phyloP scores from a whole-genome alignment of 2,113 vertebrate species.

The Bungarus multicinctus region DNA sequence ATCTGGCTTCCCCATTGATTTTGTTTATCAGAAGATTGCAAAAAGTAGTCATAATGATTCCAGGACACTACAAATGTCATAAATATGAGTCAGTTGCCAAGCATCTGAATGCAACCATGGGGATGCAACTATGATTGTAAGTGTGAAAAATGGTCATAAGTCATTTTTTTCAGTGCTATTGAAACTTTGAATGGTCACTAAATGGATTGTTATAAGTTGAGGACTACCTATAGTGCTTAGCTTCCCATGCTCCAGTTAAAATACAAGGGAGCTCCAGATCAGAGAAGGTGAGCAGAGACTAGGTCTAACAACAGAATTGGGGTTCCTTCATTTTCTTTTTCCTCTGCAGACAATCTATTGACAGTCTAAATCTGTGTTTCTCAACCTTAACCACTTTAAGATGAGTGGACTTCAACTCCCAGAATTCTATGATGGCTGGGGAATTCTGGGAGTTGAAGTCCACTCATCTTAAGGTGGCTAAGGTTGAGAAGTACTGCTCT shows the following conservation, averaged over 20 bases:
- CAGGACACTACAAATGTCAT: background rate
- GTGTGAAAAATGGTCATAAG: background rate
- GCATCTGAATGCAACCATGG: background rate
- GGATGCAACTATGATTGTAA: background rate
- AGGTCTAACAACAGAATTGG: background rate
- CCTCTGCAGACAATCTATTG: background rate
- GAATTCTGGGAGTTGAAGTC: background rate
- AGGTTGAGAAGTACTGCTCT: background rate
- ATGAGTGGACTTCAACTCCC: background rate
- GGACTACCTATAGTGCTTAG: background rate
- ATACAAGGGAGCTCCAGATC: background rate
- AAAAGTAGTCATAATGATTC: background rate
- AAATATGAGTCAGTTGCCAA: background rate
- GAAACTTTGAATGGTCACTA: background rate
- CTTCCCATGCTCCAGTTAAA: background rate
- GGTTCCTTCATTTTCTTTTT: background rate
- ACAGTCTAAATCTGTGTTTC: background rate
- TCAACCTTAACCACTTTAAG: background rate
- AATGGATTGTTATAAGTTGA: background rate
- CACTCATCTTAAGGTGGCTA: background rate
- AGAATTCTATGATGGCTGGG: background rate
- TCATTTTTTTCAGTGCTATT: background rate
- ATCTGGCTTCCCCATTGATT: background rate
- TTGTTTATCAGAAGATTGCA: background rate
- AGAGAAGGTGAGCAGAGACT: background rate